These are phyloP conservation scores for Cossypha dichroa DNA, from an alignment of 2,797 vertebrate species.

Conservation along the genomic window DNA sequence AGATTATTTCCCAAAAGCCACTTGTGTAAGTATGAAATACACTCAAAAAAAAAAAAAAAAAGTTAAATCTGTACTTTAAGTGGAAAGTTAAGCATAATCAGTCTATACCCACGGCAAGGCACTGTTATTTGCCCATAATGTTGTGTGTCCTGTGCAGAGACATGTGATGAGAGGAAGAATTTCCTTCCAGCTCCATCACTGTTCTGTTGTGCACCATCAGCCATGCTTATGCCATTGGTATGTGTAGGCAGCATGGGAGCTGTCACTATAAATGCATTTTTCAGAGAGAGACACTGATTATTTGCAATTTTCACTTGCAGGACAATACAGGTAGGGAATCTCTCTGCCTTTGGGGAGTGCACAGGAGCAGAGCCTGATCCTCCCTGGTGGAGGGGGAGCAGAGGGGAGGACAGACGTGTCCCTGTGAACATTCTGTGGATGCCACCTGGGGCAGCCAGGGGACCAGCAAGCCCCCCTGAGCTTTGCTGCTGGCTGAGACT, in stretches of 20 bases:
- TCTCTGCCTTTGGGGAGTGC: not conserved
- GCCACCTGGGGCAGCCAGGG: not conserved
- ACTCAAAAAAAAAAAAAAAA: no score
- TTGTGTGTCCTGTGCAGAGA: not conserved
- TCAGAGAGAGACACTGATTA: not conserved
- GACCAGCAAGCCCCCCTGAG: accelerated
- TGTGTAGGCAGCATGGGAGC: not conserved
- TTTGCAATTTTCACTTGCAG: not conserved
- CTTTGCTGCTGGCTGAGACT: not conserved
- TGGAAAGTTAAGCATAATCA: not conserved
- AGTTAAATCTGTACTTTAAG: not conserved
- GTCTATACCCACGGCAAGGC: not conserved
- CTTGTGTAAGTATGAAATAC: accelerated
- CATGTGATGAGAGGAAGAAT: accelerated
- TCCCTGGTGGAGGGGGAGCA: not conserved
- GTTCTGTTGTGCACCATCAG: not conserved
- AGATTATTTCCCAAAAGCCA: not conserved
- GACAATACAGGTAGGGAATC: not conserved
- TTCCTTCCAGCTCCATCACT: not conserved
- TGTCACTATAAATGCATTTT: not conserved
- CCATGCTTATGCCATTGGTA: not conserved
- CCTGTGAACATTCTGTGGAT: accelerated
- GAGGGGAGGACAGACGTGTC: not conserved
- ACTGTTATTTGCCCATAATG: accelerated
- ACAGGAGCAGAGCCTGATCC: not conserved